A percentile compares a stretch with the other conserved stretches of the same genome.
Conservation (phyloP, 2,888 invertebrate species). For the Cerastoderma edule region DNA sequence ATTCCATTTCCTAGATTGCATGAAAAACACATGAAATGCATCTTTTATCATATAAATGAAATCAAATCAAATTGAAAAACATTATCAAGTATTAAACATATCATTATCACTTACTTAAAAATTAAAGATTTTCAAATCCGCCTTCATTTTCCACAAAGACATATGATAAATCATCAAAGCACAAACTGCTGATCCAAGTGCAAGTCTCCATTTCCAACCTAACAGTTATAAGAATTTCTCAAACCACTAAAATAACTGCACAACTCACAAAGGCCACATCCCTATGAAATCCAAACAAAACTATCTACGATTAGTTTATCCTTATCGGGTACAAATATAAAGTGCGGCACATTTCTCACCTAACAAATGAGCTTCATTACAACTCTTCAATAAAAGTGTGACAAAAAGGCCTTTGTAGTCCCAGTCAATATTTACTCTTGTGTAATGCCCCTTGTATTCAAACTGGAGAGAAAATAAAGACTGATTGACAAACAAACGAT, state of each 20-base stretch:
- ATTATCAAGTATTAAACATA: no score
- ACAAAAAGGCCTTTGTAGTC: constrained; percentile 46
- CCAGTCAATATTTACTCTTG: constrained; percentile 51
- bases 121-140: no score
- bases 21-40: no score
- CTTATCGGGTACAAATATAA: background rate
- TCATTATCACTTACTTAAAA: no score
- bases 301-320: background rate
- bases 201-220: no score
- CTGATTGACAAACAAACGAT: constrained; percentile 42
- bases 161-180: no score
- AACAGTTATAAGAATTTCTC: background rate
- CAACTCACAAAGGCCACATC: background rate
- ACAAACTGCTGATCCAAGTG: no score
- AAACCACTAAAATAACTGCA: background rate
- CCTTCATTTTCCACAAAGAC: no score
- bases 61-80: no score
- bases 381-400: constrained; percentile 35
- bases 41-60: no score
- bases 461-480: constrained; percentile 44
- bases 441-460: constrained; percentile 45
- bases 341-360: constrained; percentile 31
- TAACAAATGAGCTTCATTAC: constrained; percentile 26
- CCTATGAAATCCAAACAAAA: background rate
- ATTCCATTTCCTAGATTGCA: no score